Percentiles rank a stretch among this genome's conserved stretches.
Conservation (phyloP, 2,113 vertebrate species). For the Tautogolabrus adspersus region DNA sequence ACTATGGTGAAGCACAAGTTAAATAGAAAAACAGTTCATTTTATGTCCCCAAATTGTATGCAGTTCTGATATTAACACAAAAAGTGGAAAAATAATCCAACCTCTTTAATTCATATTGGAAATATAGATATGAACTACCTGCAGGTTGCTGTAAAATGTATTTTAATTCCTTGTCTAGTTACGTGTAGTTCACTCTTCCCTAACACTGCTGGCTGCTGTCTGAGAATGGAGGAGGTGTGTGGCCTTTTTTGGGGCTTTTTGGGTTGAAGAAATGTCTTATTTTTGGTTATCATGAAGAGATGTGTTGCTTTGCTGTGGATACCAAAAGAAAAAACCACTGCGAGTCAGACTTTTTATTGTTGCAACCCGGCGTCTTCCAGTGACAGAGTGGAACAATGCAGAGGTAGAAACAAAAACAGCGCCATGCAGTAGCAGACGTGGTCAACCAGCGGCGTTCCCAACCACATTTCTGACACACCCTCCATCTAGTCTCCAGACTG, state of each 20-base stretch:
- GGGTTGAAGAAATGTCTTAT: slow-evolving; percentile 6
- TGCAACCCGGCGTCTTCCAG: slow-evolving; percentile 16
- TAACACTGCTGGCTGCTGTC: not conserved
- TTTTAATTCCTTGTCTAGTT: too few species aligned
- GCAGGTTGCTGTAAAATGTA: too few species aligned
- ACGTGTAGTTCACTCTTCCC: not conserved
- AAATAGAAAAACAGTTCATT: too few species aligned
- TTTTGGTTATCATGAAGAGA: slow-evolving; percentile 1
- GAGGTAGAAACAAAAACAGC: slow-evolving; percentile 47
- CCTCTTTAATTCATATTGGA: too few species aligned
- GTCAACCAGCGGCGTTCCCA: slow-evolving; percentile 61
- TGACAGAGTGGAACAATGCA: slow-evolving; percentile 62
- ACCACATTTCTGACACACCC: slow-evolving; percentile 78
- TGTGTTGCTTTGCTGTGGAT: slow-evolving; percentile 46
- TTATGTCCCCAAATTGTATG: too few species aligned
- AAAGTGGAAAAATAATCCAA: too few species aligned
- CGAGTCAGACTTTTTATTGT: slow-evolving; percentile 37
- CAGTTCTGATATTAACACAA: too few species aligned
- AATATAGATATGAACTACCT: too few species aligned
- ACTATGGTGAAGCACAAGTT: too few species aligned
- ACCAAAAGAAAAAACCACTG: slow-evolving; percentile 27
- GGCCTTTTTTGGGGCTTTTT: slow-evolving; percentile 37
- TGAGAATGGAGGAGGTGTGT: slow-evolving; percentile 7
- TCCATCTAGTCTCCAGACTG: slow-evolving; percentile 54
- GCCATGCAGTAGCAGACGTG: slow-evolving; percentile 33